Percentiles rank a stretch among this genome's conserved stretches.
Conservation (phyloP, 1,140 invertebrate species). For the Nasonia longicornis region DNA sequence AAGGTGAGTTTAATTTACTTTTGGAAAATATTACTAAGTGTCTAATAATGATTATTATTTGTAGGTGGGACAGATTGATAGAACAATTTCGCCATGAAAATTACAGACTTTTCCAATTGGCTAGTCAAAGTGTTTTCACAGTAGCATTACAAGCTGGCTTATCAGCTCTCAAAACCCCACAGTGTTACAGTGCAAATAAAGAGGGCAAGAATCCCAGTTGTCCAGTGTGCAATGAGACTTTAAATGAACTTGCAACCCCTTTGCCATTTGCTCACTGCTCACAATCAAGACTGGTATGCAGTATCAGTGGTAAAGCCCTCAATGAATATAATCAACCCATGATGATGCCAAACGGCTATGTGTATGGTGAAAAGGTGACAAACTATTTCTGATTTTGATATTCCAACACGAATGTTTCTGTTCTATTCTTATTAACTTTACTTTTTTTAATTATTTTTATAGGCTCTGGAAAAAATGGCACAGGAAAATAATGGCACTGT, state of each 20-base stretch:
- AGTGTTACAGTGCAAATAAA: constrained; percentile 77
- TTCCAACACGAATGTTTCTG: constrained; percentile 17
- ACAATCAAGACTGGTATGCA: constrained; percentile 92
- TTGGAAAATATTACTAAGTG: background rate
- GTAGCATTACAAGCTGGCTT: constrained; percentile 92
- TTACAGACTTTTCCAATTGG: constrained; percentile 93
- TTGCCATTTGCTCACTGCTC: constrained; percentile 97
- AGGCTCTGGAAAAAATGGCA: constrained; percentile 90
- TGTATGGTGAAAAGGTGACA: constrained; percentile 93
- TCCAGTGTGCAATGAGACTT: constrained; percentile 90
- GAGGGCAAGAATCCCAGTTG: constrained; percentile 86
- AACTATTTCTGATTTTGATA: constrained; percentile 20
- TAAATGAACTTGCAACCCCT: constrained; percentile 87
- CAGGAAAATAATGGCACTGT: constrained; percentile 88
- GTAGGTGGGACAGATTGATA: constrained; percentile 86
- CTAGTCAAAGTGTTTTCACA: constrained; percentile 90
- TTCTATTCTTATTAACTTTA: constrained; percentile 48
- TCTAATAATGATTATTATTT: constrained; percentile 35
- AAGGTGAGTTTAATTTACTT: constrained; percentile 53
- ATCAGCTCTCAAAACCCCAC: constrained; percentile 94
- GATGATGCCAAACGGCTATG: constrained; percentile 98
- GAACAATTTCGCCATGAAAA: constrained; percentile 94
- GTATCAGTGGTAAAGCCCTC: constrained; percentile 90
- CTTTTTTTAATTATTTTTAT: constrained; percentile 25
- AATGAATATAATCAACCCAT: constrained; percentile 98